A percentile compares a stretch with the other conserved stretches of the same genome.
Conservation (phyloP, 30 jellyfish, hydroid and myxozoan species). For the Phacellophora camtschatica region DNA sequence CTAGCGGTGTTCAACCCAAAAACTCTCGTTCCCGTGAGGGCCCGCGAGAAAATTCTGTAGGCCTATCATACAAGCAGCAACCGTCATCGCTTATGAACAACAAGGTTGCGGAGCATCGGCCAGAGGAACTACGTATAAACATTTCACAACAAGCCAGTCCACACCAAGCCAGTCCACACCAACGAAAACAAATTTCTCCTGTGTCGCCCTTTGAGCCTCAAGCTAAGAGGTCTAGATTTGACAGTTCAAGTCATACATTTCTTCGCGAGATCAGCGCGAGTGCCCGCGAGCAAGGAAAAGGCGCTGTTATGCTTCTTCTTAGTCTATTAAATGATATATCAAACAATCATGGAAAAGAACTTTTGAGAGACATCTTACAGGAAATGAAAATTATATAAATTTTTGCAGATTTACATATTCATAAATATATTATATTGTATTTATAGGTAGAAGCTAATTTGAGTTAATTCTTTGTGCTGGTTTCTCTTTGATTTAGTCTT, state of each 20-base stretch:
- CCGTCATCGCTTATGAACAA: neutral
- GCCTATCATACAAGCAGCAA: neutral
- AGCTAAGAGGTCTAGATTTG: slow-evolving; percentile 34
- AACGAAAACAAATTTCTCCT: neutral
- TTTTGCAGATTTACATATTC: neutral
- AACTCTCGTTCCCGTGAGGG: neutral
- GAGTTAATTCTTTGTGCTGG: no score
- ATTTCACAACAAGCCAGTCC: neutral
- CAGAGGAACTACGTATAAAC: neutral
- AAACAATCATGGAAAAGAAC: slow-evolving; percentile 40
- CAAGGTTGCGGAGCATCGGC: neutral
- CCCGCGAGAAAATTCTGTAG: neutral
- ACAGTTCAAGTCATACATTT: slow-evolving; percentile 33
- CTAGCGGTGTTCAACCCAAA: neutral
- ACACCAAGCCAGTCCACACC: neutral
- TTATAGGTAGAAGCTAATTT: no score
- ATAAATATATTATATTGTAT: no score
- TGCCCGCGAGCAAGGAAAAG: slow-evolving; percentile 67
- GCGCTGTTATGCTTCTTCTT: slow-evolving; percentile 56
- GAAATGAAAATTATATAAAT: slow-evolving; percentile 42
- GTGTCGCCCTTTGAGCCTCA: neutral
- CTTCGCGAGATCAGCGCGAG: slow-evolving; percentile 58
- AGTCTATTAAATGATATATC: slow-evolving; percentile 47
- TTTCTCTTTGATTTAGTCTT: no score
- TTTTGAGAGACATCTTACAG: slow-evolving; percentile 40